Base-by-base conservation (phyloP, 92 coral and sea anemone genomes). In the Nematostella vectensis region DNA sequence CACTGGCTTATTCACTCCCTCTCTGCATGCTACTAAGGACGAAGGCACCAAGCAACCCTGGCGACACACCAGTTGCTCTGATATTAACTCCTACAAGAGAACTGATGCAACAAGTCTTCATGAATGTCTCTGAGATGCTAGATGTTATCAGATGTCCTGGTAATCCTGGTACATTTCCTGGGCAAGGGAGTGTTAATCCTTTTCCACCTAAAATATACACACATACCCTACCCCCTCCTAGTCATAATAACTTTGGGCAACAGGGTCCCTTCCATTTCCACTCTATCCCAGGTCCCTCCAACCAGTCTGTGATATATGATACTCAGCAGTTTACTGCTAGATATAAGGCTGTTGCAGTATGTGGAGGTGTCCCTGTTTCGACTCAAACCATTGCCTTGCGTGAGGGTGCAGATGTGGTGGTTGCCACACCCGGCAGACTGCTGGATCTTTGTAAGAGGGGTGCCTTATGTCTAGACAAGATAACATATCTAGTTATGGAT, bases 401-500 rank as follows among this genome's bases (percentile, higher is more conserved):
- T 30, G 64, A 51, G 36, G 95, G 98, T 3, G 88, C 69, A 19
- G 98, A 91, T 50, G 87, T 91, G 22, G 52, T 91, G 47, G 72
- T 91, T 47, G 85, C 98, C 26, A 91, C 98, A 11, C 95, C 95
- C 24, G 98, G 98, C 11, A 54, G 98, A 36, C 74, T 91, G 16
- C 68, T 91, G 31, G 98, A 91, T 64, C 37, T 91, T 68, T 91
- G 95, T 65, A 88, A 91, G 11, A 72, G 95, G 31, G 95, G 98
- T 27, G 69, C 79, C 3, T 69, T 91, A 17, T 54, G 78, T 27
- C 75, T 85, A 2, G 63, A 72, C 27, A 74, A 76, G 31, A 73
- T 91, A 2, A 61, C 83, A 0, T 91, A 91, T 70, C 66, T 91
- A 21, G 98, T 91, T 26, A 77, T 91, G 83, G 98, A 91, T 56